Percentiles rank a stretch among this genome's conserved stretches.
These are phyloP conservation scores for Melanaphis sacchari DNA, from an alignment of 1,140 invertebrate genomes.

Conservation along the genomic window DNA sequence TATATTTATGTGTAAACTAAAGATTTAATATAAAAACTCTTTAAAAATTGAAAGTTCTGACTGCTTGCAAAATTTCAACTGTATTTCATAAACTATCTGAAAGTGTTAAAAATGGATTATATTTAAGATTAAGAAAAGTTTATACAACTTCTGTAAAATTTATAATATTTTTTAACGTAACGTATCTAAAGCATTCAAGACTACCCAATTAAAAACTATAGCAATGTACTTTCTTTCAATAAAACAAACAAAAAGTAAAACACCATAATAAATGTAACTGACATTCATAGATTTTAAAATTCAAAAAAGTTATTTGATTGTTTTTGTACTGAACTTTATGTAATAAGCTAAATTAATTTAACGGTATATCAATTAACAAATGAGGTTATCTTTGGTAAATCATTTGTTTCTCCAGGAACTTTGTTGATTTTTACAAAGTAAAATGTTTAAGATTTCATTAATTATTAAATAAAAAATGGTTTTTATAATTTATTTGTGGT, in stretches of 20 bases:
- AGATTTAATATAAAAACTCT: neutral
- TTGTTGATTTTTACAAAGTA: neutral
- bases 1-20: neutral
- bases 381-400: neutral
- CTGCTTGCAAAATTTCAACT: neutral
- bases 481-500: neutral
- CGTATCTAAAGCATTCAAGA: neutral
- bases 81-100: neutral
- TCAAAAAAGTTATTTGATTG: slow-evolving; percentile 10
- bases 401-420: neutral
- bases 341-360: neutral
- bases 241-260: slow-evolving; percentile 1
- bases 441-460: slow-evolving; percentile 6
- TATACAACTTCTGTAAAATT: neutral
- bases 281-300: neutral
- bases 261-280: neutral
- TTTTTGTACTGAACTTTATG: neutral
- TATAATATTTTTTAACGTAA: neutral
- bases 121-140: neutral
- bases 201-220: neutral
- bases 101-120: neutral
- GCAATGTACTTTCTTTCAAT: neutral
- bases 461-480: no score
- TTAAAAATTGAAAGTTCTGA: neutral
- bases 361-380: neutral